Evolutionary conservation across 2,888 invertebrate species (phyloP).

Genomic region (Venustoraphidia nigricollis): DNA sequence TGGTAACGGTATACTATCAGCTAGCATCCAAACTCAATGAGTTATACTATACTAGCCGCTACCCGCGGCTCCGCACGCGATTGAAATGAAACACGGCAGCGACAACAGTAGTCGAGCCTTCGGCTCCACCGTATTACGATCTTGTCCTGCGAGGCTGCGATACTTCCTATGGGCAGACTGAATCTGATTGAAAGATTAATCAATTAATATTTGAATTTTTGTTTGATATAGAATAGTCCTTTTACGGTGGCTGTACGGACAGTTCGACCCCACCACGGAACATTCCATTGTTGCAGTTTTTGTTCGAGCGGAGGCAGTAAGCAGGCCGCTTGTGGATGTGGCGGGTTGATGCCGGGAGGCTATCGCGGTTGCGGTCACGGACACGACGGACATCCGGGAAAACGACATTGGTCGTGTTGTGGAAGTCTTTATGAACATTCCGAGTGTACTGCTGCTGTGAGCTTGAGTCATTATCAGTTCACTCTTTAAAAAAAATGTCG

Average conservation of each 20-base stretch:
- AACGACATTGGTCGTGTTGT: slow-evolving; percentile 73
- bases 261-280: slow-evolving; percentile 47
- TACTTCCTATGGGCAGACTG: too few species aligned
- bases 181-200: not conserved
- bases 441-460: slow-evolving; percentile 35
- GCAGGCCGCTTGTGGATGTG: slow-evolving; percentile 53
- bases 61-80: too few species aligned
- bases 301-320: slow-evolving; percentile 65
- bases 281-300: slow-evolving; percentile 68
- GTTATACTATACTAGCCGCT: too few species aligned
- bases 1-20: too few species aligned
- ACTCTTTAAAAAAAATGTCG: slow-evolving; percentile 26
- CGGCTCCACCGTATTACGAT: too few species aligned
- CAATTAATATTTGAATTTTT: not conserved
- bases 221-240: slow-evolving; percentile 44
- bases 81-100: too few species aligned
- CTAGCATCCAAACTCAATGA: too few species aligned
- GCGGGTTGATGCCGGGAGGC: slow-evolving; percentile 57
- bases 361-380: slow-evolving; percentile 70
- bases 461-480: slow-evolving; percentile 34
- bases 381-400: slow-evolving; percentile 63
- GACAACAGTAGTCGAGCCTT: too few species aligned
- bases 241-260: slow-evolving; percentile 47
- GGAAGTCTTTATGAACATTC: slow-evolving; percentile 46
- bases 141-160: too few species aligned